Percentiles rank a stretch among this genome's conserved stretches.
These are phyloP conservation scores for Pagrus major DNA, from an alignment of 2,113 vertebrate species.

Conservation along the genomic window DNA sequence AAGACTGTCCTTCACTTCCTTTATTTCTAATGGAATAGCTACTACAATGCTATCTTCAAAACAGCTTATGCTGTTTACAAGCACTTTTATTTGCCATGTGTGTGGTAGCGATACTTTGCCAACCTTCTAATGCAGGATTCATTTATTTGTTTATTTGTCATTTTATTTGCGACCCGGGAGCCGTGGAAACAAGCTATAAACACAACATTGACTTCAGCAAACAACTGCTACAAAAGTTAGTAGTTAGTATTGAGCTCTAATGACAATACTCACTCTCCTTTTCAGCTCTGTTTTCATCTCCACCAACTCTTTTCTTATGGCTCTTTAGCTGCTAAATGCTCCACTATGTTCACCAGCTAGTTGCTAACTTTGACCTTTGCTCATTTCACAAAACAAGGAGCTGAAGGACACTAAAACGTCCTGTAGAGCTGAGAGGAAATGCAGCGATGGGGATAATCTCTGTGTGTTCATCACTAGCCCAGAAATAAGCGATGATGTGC, in stretches of 20 bases:
- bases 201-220: not conserved
- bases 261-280: not conserved
- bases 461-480: not conserved
- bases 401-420: not conserved
- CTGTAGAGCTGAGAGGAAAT: not conserved
- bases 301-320: not conserved
- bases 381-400: conserved; percentile 5
- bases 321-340: not conserved
- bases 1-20: conserved; percentile 4
- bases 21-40: not conserved
- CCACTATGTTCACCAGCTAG: not conserved
- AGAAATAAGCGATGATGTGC: conserved; percentile 12
- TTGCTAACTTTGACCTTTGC: not conserved
- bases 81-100: not conserved
- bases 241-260: too few species aligned
- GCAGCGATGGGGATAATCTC: not conserved
- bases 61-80: not conserved
- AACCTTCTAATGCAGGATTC: not conserved
- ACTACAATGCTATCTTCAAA: conserved; percentile 1
- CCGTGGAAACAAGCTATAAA: not conserved
- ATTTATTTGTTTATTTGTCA: too few species aligned
- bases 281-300: not conserved
- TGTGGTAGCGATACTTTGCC: too few species aligned
- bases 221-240: not conserved
- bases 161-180: not conserved